phyloP scores from a whole-genome alignment of 2,113 vertebrate species.

The Hippocampus guttulatus region DNA sequence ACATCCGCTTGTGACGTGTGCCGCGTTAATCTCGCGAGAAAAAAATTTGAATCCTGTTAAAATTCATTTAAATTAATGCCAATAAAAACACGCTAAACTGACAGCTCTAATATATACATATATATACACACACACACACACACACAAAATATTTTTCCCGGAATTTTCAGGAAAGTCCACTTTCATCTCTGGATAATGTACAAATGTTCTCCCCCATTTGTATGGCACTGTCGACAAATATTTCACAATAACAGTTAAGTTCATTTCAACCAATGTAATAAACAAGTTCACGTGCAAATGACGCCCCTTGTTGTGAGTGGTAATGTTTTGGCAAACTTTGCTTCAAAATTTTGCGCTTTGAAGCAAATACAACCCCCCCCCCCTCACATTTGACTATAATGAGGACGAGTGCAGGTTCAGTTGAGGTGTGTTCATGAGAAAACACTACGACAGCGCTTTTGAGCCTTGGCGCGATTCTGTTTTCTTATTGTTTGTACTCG shows the following conservation, averaged over 20 bases:
- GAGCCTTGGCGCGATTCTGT: slow-evolving; percentile 45
- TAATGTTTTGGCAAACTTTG: slow-evolving; percentile 21
- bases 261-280: slow-evolving; percentile 49
- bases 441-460: slow-evolving; percentile 52
- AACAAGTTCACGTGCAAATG: slow-evolving; percentile 51
- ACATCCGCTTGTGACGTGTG: too few relatives aligned
- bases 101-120: too few relatives aligned
- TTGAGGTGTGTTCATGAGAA: slow-evolving; percentile 56
- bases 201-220: slow-evolving; percentile 38
- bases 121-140: too few relatives aligned
- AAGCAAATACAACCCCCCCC: slow-evolving; percentile 12
- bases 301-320: slow-evolving; percentile 38
- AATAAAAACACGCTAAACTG: too few relatives aligned
- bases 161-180: too few relatives aligned
- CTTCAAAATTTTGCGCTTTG: slow-evolving; percentile 31
- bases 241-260: slow-evolving; percentile 45
- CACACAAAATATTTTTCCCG: too few relatives aligned
- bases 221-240: slow-evolving; percentile 51
- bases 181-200: slow-evolving; percentile 24
- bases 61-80: too few relatives aligned
- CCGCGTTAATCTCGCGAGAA: too few relatives aligned
- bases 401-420: slow-evolving; percentile 52
- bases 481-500: slow-evolving; percentile 79
- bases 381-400: slow-evolving; percentile 26
- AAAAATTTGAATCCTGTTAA: too few relatives aligned